These are phyloP conservation scores for Pseudolaguvia tuberculata DNA, from an alignment of 2,113 vertebrate genomes.

Conservation along the genomic window DNA sequence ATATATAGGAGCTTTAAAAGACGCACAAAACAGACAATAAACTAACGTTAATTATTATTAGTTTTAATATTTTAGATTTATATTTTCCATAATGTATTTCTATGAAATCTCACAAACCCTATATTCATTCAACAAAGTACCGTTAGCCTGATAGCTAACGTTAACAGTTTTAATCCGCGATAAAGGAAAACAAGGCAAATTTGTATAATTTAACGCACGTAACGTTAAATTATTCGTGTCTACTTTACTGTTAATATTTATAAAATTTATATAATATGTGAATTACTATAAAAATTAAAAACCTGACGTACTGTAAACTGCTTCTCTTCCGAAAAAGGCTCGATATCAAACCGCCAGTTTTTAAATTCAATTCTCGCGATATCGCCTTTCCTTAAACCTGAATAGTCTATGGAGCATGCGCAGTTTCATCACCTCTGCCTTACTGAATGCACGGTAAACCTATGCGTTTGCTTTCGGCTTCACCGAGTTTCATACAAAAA, in stretches of 20 bases:
- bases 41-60: not conserved
- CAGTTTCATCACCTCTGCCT: not conserved
- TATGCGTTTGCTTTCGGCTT: not conserved
- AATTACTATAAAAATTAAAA: not conserved
- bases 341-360: slow-evolving; percentile 60
- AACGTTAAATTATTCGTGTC: no score
- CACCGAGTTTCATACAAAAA: not conserved
- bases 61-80: not conserved
- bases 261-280: not conserved
- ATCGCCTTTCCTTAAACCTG: not conserved
- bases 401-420: not conserved
- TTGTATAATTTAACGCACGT: no score
- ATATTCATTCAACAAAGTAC: not conserved
- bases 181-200: not conserved
- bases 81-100: no score
- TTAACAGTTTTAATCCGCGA: not conserved
- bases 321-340: not conserved
- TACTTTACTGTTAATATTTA: not conserved
- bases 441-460: no score
- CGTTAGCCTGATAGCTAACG: slow-evolving; percentile 2
- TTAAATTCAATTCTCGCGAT: slow-evolving; percentile 63
- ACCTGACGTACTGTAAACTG: not conserved
- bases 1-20: no score
- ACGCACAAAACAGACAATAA: not conserved
- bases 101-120: not conserved